phyloP scores from a whole-genome alignment of 2,797 vertebrate genomes.

The Sciaenops ocellatus region DNA sequence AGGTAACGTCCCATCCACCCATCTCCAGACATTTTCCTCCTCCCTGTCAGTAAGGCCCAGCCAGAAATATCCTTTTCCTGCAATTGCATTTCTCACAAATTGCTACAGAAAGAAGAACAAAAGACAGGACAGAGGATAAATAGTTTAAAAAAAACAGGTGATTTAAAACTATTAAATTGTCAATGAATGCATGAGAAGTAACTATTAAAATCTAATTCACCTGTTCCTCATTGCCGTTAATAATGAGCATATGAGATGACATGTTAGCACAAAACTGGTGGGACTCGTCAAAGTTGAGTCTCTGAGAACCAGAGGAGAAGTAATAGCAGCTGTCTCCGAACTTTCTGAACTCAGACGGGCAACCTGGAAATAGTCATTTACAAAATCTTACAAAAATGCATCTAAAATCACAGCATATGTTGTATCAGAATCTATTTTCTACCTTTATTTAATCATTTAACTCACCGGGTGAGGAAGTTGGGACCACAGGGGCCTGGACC shows the following conservation, averaged over 20 bases:
- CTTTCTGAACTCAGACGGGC: constrained; percentile 89
- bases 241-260: constrained; percentile 90
- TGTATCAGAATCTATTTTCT: background rate
- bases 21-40: constrained; percentile 93
- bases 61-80: constrained; percentile 93
- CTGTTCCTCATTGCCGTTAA: constrained; percentile 94
- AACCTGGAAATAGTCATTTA: constrained; percentile 83
- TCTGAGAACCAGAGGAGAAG: constrained; percentile 87
- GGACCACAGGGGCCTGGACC: constrained; percentile 73
- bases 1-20: constrained; percentile 92
- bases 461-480: constrained; percentile 74
- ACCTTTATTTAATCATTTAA: background rate
- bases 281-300: constrained; percentile 90
- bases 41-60: constrained; percentile 92
- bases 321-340: constrained; percentile 95
- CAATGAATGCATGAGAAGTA: background rate
- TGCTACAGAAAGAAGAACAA: constrained; percentile 77
- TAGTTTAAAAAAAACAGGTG: background rate
- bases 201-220: constrained; percentile 74
- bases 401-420: background rate
- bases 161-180: background rate
- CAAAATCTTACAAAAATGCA: background rate
- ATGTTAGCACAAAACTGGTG: constrained; percentile 88
- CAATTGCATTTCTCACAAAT: constrained; percentile 90
- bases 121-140: background rate